These are phyloP conservation scores for Pristionchus mayeri DNA, from an alignment of 2,888 invertebrate genomes.

Conservation along the genomic window DNA sequence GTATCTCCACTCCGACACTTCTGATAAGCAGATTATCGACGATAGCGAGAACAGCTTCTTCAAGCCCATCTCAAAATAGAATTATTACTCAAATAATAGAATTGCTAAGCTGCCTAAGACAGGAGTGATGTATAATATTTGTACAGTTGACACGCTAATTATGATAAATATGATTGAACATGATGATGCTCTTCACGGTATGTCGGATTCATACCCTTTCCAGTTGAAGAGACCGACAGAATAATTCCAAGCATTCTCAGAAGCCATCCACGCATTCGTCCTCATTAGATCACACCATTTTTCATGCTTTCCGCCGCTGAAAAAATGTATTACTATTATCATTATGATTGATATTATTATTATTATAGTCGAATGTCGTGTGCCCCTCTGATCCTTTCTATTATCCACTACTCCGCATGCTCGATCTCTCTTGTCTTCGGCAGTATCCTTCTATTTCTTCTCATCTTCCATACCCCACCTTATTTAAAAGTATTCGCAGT, in stretches of 20 bases:
- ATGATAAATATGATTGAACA: conserved; percentile 14
- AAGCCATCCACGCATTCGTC: too few relatives aligned
- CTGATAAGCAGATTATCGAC: not conserved
- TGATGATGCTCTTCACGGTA: too few relatives aligned
- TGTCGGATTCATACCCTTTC: too few relatives aligned
- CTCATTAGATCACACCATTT: too few relatives aligned
- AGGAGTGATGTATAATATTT: too few relatives aligned
- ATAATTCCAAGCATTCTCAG: too few relatives aligned
- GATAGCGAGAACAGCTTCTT: conserved; percentile 31
- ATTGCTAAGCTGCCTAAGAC: too few relatives aligned
- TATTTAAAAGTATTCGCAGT: not conserved
- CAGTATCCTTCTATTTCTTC: not conserved
- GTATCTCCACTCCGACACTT: not conserved
- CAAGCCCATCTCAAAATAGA: conserved; percentile 30
- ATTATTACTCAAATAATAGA: not conserved
- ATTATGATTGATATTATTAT: too few relatives aligned
- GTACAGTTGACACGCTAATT: not conserved
- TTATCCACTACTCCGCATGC: not conserved
- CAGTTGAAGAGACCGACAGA: too few relatives aligned
- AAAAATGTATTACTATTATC: too few relatives aligned
- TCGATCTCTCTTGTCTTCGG: not conserved
- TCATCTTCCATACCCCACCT: not conserved
- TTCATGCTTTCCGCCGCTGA: too few relatives aligned
- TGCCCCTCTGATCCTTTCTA: not conserved
- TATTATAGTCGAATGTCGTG: too few relatives aligned